Conservation (phyloP, 2,113 vertebrate genomes). For the Phoxinus phoxinus region DNA sequence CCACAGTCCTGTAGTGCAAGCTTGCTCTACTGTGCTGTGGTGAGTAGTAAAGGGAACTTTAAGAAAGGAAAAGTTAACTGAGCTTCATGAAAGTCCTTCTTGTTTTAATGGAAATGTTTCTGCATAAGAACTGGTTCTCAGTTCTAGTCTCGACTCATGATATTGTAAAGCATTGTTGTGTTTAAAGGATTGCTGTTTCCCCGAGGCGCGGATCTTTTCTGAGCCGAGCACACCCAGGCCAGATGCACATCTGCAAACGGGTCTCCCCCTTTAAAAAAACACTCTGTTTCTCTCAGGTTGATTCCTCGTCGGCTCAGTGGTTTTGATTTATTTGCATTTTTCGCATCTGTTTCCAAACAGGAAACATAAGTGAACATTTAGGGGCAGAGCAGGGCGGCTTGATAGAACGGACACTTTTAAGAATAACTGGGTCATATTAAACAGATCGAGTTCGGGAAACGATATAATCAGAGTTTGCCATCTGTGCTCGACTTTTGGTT, state of each 20-base stretch:
- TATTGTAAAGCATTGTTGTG: constrained; percentile 15
- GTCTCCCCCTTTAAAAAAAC: constrained; percentile 33
- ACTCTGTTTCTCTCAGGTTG: constrained; percentile 78
- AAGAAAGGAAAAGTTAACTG: neutral
- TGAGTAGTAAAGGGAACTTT: neutral
- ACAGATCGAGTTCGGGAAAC: constrained; percentile 59
- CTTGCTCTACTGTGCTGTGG: neutral
- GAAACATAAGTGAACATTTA: constrained; percentile 83
- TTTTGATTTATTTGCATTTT: constrained; percentile 80
- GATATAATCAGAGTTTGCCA: constrained; percentile 66
- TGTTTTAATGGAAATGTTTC: neutral
- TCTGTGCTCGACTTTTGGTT: constrained; percentile 58
- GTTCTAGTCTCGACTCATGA: neutral
- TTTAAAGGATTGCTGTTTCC: constrained; percentile 70
- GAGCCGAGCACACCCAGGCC: constrained; percentile 77
- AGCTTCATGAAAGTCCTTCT: neutral
- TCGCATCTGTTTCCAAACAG: constrained; percentile 77
- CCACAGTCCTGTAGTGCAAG: too few relatives aligned
- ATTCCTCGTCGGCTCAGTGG: constrained; percentile 74
- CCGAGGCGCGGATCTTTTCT: constrained; percentile 40
- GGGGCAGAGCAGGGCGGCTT: constrained; percentile 57
- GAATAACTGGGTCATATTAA: constrained; percentile 45
- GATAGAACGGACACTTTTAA: constrained; percentile 46
- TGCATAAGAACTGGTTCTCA: neutral
- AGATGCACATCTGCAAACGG: constrained; percentile 79